These are phyloP conservation scores for Drosophila histrio DNA, from an alignment of 2,888 invertebrate genomes.

Conservation along the genomic window DNA sequence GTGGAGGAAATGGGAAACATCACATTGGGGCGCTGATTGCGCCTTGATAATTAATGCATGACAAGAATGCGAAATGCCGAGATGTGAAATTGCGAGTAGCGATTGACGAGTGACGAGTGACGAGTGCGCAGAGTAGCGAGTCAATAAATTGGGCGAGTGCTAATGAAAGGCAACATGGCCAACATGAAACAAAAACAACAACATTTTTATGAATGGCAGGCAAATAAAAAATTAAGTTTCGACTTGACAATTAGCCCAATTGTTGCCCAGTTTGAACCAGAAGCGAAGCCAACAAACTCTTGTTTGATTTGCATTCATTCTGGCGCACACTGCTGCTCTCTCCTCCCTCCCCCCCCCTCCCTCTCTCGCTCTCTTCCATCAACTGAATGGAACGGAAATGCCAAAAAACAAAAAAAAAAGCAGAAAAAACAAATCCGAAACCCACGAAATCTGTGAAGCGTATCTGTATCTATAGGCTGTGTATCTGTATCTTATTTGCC, in stretches of 20 bases:
- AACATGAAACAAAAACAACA: neutral
- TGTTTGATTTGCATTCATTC: slow-evolving; percentile 43
- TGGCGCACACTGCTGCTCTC: slow-evolving; percentile 5
- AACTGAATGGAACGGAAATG: slow-evolving; percentile 60
- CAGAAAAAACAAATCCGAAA: slow-evolving; percentile 22
- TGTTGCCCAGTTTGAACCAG: slow-evolving; percentile 31
- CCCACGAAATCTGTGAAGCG: slow-evolving; percentile 71
- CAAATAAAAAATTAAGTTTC: slow-evolving; percentile 1
- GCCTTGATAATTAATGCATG: slow-evolving; percentile 79
- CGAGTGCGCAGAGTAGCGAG: neutral
- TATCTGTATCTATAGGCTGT: slow-evolving; percentile 40
- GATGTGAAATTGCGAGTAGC: slow-evolving; percentile 16
- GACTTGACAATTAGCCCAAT: slow-evolving; percentile 20
- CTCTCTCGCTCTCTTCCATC: neutral
- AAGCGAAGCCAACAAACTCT: slow-evolving; percentile 44
- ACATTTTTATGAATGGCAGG: slow-evolving; percentile 6
- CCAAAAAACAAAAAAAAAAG: slow-evolving; percentile 22
- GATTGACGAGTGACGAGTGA: slow-evolving; percentile 2
- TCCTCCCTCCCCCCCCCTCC: neutral
- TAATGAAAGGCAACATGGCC: slow-evolving; percentile 49
- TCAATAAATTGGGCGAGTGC: slow-evolving; percentile 25
- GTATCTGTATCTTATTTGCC: slow-evolving; percentile 68
- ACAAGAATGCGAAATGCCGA: slow-evolving; percentile 68
- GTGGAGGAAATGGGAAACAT: neutral
- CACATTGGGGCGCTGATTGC: slow-evolving; percentile 56